Evolutionary conservation across 2,888 invertebrate genomes (phyloP).

Genomic region (Diarsia rubi): DNA sequence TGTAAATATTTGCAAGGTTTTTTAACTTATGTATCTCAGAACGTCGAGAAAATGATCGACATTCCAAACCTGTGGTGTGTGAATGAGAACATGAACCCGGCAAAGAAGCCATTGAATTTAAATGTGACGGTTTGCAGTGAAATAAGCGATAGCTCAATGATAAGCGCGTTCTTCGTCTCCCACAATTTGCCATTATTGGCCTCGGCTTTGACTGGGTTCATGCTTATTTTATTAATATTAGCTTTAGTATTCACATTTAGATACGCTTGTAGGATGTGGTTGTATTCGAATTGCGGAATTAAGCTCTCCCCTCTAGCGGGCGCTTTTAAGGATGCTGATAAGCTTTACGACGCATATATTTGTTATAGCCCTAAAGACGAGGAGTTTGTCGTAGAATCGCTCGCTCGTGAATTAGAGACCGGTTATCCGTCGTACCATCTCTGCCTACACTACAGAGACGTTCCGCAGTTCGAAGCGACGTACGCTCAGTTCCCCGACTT

Average conservation of each 20-base stretch:
- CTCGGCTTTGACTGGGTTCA: constrained; percentile 94
- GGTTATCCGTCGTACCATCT: constrained; percentile 95
- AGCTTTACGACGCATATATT: constrained; percentile 98
- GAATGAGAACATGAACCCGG: constrained; percentile 92
- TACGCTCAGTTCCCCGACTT: constrained; percentile 94
- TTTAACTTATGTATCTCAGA: constrained; percentile 95
- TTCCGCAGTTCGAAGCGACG: constrained; percentile 93
- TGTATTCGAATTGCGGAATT: constrained; percentile 96
- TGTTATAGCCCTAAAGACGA: constrained; percentile 98
- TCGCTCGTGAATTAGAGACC: constrained; percentile 96
- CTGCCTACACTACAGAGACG: constrained; percentile 97
- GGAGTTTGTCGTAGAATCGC: constrained; percentile 96
- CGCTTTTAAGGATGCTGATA: constrained; percentile 95
- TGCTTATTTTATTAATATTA: constrained; percentile 94
- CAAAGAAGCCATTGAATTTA: constrained; percentile 94
- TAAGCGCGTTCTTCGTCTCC: constrained; percentile 95
- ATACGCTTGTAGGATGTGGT: constrained; percentile 96
- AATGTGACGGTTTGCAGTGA: constrained; percentile 96
- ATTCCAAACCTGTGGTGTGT: constrained; percentile 94
- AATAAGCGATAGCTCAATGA: constrained; percentile 94
- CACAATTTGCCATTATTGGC: constrained; percentile 96
- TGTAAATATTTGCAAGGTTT: constrained; percentile 97
- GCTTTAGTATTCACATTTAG: constrained; percentile 96
- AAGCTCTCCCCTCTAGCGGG: constrained; percentile 94
- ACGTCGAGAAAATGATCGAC: constrained; percentile 94